A percentile compares a stretch with the other conserved stretches of the same genome.
These are phyloP conservation scores for Nesoenas mayeri DNA, from an alignment of 2,113 vertebrate genomes.

Conservation along the genomic window DNA sequence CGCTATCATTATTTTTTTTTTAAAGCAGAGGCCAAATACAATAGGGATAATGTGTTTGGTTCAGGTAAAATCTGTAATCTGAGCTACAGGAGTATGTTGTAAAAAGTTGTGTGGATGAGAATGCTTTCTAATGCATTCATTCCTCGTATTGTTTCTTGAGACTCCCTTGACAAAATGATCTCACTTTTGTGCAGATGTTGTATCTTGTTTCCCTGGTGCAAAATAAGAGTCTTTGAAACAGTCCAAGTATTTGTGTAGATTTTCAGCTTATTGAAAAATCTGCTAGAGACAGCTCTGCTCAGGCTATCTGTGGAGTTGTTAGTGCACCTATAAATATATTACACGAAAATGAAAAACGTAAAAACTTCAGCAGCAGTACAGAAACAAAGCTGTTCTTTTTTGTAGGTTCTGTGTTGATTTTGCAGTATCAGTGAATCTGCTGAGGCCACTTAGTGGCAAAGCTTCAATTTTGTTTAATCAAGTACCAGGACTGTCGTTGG, in stretches of 20 bases:
- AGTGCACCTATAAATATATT: neutral
- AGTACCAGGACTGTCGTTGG: neutral
- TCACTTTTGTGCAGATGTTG: conserved; percentile 60
- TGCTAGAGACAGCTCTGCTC: neutral
- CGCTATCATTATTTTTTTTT: neutral
- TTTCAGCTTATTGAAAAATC: neutral
- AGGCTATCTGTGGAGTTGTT: neutral
- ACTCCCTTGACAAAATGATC: conserved; percentile 52
- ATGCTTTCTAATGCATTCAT: neutral
- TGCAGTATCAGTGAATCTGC: neutral
- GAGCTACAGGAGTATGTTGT: neutral
- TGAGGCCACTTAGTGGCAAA: conserved; percentile 1
- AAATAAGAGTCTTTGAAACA: conserved; percentile 2
- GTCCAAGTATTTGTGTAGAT: conserved; percentile 22
- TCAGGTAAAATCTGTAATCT: neutral
- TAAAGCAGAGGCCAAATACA: neutral
- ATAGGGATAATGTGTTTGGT: neutral
- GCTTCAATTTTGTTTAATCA: neutral
- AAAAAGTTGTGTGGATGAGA: neutral
- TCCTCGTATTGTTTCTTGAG: neutral
- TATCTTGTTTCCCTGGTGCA: conserved; percentile 40
- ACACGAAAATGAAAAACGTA: neutral
- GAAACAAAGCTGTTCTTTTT: neutral
- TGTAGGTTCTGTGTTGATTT: neutral
- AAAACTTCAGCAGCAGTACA: neutral